phyloP scores from a whole-genome alignment of 2,888 invertebrate species.

The Drosophila parthenogenetica region DNA sequence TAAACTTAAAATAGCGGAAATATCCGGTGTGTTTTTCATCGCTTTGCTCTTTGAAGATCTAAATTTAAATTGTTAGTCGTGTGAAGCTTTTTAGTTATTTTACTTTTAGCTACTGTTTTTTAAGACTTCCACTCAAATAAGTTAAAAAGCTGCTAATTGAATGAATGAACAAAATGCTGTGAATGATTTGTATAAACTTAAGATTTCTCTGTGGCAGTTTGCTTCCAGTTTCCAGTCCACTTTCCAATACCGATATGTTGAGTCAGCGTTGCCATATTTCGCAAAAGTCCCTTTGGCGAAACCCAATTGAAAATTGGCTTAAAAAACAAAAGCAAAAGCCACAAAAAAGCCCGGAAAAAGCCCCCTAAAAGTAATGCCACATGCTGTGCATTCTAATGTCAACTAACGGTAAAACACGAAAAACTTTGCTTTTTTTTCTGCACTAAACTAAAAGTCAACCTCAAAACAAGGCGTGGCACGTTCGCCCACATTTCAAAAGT shows the following conservation, averaged over 20 bases:
- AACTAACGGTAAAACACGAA: conserved; percentile 23
- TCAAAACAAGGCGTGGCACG: conserved; percentile 60
- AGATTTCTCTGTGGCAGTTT: background rate
- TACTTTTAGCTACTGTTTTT: background rate
- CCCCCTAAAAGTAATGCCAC: conserved; percentile 18
- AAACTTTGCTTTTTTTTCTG: conserved; percentile 34
- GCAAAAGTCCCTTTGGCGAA: conserved; percentile 7
- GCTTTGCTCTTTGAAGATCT: conserved; percentile 21
- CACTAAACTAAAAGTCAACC: conserved; percentile 57
- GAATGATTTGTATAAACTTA: conserved; percentile 11
- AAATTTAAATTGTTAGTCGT: conserved; percentile 34
- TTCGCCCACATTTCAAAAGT: conserved; percentile 60
- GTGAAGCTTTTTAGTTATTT: conserved; percentile 31
- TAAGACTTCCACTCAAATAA: background rate
- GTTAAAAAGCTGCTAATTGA: conserved; percentile 26
- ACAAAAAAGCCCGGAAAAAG: background rate
- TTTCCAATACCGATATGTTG: background rate
- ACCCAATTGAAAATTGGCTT: conserved; percentile 48
- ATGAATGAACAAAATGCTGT: conserved; percentile 8
- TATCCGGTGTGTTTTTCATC: conserved; percentile 37
- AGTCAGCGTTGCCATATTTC: conserved; percentile 3
- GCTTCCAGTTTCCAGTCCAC: background rate
- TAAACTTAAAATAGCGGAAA: conserved; percentile 5
- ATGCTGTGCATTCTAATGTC: conserved; percentile 57
- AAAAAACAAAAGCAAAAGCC: conserved; percentile 11